phyloP scores from a whole-genome alignment of 2,888 invertebrate genomes.

The Tupiocoris notatus region DNA sequence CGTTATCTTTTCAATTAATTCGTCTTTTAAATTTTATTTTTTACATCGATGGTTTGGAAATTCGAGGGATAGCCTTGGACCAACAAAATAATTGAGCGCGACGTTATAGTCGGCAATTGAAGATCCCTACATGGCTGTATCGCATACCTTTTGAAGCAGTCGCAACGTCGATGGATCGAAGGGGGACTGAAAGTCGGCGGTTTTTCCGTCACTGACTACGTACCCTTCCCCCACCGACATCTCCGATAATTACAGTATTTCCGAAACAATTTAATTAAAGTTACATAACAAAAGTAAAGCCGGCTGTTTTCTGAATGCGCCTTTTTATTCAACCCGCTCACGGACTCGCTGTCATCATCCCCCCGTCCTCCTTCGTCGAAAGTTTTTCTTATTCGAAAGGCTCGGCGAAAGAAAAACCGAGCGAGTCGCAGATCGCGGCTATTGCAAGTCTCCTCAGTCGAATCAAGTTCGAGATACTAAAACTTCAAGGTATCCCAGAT shows the following conservation, averaged over 20 bases:
- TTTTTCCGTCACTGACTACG: not conserved
- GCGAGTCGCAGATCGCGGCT: not conserved
- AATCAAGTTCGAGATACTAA: not conserved
- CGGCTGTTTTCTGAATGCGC: not conserved
- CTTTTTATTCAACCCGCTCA: slow-evolving; percentile 4
- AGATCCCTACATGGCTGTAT: not conserved
- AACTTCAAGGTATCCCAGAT: not conserved
- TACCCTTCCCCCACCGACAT: not conserved
- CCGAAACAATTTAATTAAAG: slow-evolving; percentile 36
- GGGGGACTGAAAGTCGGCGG: not conserved
- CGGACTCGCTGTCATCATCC: slow-evolving; percentile 1
- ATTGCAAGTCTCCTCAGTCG: no score
- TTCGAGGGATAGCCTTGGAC: no score
- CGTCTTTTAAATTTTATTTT: no score
- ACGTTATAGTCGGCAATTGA: not conserved
- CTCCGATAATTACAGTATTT: slow-evolving; percentile 32
- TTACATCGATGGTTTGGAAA: no score
- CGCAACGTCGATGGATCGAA: not conserved
- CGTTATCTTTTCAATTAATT: no score
- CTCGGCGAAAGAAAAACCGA: not conserved
- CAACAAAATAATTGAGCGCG: not conserved
- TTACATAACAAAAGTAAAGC: not conserved
- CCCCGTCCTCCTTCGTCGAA: not conserved
- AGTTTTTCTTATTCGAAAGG: not conserved
- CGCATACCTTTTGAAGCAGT: not conserved